These are phyloP conservation scores for Porites evermanni DNA, from an alignment of 92 coral and sea anemone species.

Conservation along the genomic window DNA sequence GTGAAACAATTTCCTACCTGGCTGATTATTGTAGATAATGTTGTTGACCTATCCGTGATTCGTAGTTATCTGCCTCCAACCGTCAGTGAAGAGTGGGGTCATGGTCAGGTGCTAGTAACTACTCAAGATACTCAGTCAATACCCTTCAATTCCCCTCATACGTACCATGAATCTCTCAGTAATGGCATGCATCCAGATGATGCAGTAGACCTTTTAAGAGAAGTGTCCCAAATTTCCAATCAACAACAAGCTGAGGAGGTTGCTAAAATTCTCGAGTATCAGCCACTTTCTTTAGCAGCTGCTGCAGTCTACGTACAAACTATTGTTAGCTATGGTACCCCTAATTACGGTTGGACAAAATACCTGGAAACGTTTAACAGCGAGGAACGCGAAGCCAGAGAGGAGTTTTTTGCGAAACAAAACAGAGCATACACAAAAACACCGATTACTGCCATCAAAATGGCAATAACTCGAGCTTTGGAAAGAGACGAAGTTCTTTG, in stretches of 20 bases:
- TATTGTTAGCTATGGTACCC: not conserved
- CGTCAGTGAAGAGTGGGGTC: not conserved
- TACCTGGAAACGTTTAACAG: not conserved
- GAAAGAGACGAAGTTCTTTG: not conserved
- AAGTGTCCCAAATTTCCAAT: not conserved
- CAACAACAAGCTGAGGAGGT: not conserved
- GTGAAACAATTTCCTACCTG: not conserved
- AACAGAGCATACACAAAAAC: not conserved
- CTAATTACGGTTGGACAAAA: not conserved
- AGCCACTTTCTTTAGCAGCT: not conserved
- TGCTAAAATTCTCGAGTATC: not conserved
- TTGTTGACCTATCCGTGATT: not conserved
- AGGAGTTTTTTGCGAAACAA: not conserved
- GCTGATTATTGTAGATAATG: not conserved
- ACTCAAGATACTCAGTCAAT: not conserved
- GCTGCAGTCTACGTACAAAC: not conserved
- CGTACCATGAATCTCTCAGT: not conserved
- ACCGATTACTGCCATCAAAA: not conserved
- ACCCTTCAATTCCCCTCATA: not conserved
- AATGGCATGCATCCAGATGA: not conserved
- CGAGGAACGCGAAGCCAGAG: not conserved
- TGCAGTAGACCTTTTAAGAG: not conserved
- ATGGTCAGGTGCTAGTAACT: not conserved
- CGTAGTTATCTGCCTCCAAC: not conserved
- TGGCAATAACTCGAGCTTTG: not conserved